Base-by-base conservation (phyloP, 2,888 invertebrate genomes). In the Caenorhabditis wallacei region DNA sequence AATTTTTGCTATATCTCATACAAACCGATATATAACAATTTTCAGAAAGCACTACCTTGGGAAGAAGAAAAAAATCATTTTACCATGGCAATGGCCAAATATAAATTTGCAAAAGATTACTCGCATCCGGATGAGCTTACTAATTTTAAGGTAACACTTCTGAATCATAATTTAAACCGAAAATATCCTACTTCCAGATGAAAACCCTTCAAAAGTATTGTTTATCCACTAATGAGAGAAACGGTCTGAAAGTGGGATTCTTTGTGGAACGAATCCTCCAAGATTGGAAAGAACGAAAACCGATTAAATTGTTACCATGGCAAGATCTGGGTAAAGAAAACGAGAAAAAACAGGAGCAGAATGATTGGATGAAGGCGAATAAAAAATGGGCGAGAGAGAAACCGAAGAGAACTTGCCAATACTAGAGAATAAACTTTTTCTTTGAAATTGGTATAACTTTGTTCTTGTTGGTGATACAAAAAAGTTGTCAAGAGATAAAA, bases 31-130 rank as follows among this genome's bases (percentile, higher is more conserved):
- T n/a, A n/a, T n/a, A n/a, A n/a, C n/a, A n/a, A n/a, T n/a, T 56
- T 68, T 57, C 57, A 72, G 51, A 40, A 63, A 26, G 20, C 35
- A 16, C 16, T 80, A 20, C 22, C 57, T 46, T 80, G 80, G 80
- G 59, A 51, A 20, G 61, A 57, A 7, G 10, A 22, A 13, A 43
- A 10, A 0, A 43, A 72, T 54, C 68, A 46, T 30, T 30, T 43
- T 0, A 8, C 8, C 8, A 74, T 80, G 72, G 46, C 54, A 7
- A 24, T 54, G 51, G 22, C 51, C 0, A 72, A 72, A 30, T 63
- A 63, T 37, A 63, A 63, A 1, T 72, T 61, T 40, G 35, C n/a
- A 8, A 51, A 53, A 26, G 10, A 35, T 10, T 71, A 61, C 40
- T 22, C 40, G 26, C 61, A 59, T 51, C 51, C 48, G 2, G 61